Conservation (phyloP, 53 echinoderm and acorn worm species). For the Zoroaster sp. region DNA sequence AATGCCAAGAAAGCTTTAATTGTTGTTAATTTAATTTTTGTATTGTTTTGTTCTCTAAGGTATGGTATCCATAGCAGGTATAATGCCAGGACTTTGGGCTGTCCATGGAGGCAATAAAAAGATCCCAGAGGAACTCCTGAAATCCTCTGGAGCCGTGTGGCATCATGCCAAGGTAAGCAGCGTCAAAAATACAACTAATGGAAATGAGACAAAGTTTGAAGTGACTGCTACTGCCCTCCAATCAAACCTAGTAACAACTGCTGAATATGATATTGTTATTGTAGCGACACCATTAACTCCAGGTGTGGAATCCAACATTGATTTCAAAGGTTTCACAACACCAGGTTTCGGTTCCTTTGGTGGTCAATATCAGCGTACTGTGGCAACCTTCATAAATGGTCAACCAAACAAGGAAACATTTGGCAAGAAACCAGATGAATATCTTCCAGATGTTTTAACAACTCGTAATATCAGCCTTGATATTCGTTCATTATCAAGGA, state of each 20-base stretch:
- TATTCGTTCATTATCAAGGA: slow-evolving; percentile 69
- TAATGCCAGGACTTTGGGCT: slow-evolving; percentile 87
- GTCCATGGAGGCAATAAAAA: slow-evolving; percentile 83
- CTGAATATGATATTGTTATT: slow-evolving; percentile 81
- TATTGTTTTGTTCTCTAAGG: slow-evolving; percentile 6
- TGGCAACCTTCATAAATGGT: slow-evolving; percentile 76
- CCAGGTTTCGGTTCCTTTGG: slow-evolving; percentile 56
- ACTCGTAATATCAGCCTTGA: slow-evolving; percentile 68
- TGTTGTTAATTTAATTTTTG: not conserved
- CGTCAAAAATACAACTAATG: slow-evolving; percentile 12
- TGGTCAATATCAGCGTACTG: slow-evolving; percentile 79
- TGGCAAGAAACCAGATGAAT: slow-evolving; percentile 25
- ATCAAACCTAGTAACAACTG: not conserved
- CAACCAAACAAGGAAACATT: slow-evolving; percentile 69
- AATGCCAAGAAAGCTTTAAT: not conserved
- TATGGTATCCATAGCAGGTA: slow-evolving; percentile 86
- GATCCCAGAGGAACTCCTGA: slow-evolving; percentile 66
- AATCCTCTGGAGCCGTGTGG: slow-evolving; percentile 62
- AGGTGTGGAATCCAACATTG: slow-evolving; percentile 40
- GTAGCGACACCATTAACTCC: slow-evolving; percentile 80
- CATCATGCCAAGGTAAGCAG: slow-evolving; percentile 46
- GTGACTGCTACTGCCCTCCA: not conserved
- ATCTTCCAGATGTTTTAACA: slow-evolving; percentile 69
- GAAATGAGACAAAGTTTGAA: slow-evolving; percentile 10
- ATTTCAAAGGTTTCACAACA: slow-evolving; percentile 65